A percentile compares a stretch with the other conserved stretches of the same genome.
Evolutionary conservation across 2,113 vertebrate species (phyloP).

Genomic region (Channa maculata): DNA sequence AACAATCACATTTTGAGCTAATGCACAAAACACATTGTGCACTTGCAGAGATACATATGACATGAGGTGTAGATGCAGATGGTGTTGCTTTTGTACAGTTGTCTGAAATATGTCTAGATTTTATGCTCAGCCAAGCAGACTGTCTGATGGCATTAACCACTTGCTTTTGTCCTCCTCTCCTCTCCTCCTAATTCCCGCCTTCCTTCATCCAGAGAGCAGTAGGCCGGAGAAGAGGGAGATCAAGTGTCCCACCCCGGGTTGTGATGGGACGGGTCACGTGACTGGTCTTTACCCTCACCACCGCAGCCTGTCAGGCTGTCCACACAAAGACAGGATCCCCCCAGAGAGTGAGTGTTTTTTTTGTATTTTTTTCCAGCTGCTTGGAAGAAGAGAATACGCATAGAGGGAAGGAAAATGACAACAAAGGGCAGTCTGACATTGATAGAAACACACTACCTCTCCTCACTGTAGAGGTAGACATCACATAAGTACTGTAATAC

Average conservation of each 20-base stretch:
- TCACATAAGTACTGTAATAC: not conserved
- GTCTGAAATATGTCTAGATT: conserved; percentile 75
- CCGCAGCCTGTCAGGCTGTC: conserved; percentile 97
- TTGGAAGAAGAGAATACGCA: conserved; percentile 26
- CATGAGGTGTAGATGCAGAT: conserved; percentile 35
- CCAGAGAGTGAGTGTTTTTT: conserved; percentile 92
- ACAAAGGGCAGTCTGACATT: conserved; percentile 20
- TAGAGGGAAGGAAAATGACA: conserved; percentile 15
- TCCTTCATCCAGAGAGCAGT: conserved; percentile 85
- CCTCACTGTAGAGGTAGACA: not conserved
- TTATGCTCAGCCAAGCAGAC: conserved; percentile 72
- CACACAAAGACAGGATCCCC: conserved; percentile 98
- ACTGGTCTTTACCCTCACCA: conserved; percentile 98
- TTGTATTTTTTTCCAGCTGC: conserved; percentile 19
- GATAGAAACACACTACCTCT: conserved; percentile 21
- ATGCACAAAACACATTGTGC: conserved; percentile 1
- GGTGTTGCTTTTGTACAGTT: conserved; percentile 52
- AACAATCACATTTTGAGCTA: not conserved
- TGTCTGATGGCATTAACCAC: conserved; percentile 72
- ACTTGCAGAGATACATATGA: conserved; percentile 22
- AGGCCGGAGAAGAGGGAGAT: conserved; percentile 95
- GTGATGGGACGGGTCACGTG: conserved; percentile 96
- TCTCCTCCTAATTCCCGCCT: not conserved
- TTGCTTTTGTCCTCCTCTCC: conserved; percentile 66
- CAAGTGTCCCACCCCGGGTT: conserved; percentile 98